Percentiles rank a stretch among this genome's conserved stretches.
Conservation (phyloP, 2,797 vertebrate genomes). For the Sebastolobus altivelis region DNA sequence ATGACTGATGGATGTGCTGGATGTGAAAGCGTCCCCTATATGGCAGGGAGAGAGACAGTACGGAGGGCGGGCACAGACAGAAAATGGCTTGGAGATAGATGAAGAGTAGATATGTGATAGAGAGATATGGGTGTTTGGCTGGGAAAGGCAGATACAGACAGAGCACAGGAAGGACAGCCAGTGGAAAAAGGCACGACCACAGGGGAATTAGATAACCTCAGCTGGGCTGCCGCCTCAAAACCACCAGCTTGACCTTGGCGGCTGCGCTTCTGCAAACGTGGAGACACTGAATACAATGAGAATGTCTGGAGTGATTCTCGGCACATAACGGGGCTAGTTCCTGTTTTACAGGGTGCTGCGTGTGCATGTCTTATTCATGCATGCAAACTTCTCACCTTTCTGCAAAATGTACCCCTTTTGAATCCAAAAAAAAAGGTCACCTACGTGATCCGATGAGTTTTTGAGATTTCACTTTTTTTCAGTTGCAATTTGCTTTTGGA, state of each 20-base stretch:
- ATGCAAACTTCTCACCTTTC: not conserved
- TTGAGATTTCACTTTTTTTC: not conserved
- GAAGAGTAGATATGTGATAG: slow-evolving; percentile 35
- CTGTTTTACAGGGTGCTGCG: not conserved
- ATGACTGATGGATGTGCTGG: slow-evolving; percentile 14
- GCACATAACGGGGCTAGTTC: not conserved
- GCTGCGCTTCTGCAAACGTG: not conserved
- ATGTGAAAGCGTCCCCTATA: not conserved
- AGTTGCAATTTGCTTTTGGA: not conserved
- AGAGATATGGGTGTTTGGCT: slow-evolving; percentile 14
- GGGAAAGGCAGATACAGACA: slow-evolving; percentile 25
- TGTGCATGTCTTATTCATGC: not conserved
- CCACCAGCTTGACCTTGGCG: slow-evolving; percentile 23
- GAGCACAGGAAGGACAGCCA: slow-evolving; percentile 6
- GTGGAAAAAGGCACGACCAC: slow-evolving; percentile 6
- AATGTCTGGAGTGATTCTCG: not conserved
- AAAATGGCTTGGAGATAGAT: slow-evolving; percentile 38
- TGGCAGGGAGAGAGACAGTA: not conserved
- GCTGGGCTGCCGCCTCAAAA: slow-evolving; percentile 7
- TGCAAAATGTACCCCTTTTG: not conserved
- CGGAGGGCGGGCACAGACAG: slow-evolving; percentile 1
- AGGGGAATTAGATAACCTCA: slow-evolving; percentile 43
- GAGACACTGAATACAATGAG: not conserved
- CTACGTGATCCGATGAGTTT: not conserved
- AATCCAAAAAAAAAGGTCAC: not conserved